Percentiles rank a stretch among this genome's conserved stretches.
Evolutionary conservation across 1,140 invertebrate species (phyloP).

Genomic region (Proales similis): DNA sequence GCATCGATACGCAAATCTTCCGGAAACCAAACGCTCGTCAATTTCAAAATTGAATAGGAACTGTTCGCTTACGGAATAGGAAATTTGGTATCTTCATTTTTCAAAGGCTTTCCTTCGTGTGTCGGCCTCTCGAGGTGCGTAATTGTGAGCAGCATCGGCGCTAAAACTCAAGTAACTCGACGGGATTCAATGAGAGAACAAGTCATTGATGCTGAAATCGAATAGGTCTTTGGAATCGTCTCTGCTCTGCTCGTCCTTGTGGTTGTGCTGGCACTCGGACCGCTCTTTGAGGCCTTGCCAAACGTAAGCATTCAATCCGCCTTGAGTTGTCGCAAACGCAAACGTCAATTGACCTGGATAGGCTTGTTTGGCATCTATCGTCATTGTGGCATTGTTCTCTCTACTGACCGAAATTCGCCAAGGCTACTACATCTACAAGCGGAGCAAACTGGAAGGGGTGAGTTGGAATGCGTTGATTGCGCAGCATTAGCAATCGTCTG

Average conservation of each 20-base stretch:
- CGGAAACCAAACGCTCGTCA: no score
- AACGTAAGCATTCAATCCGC: conserved; percentile 44
- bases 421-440: conserved; percentile 44
- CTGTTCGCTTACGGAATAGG: conserved; percentile 56
- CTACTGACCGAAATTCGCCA: conserved; percentile 54
- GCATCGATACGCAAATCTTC: neutral
- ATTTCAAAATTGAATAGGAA: no score
- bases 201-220: no score
- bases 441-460: conserved; percentile 53
- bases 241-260: conserved; percentile 50
- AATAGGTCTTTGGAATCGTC: conserved; percentile 40
- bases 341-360: neutral
- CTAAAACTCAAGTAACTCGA: conserved; percentile 54
- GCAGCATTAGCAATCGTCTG: conserved; percentile 2
- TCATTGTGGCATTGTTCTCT: conserved; percentile 54
- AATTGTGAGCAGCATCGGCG: conserved; percentile 54
- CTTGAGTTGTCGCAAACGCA: neutral
- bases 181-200: no score
- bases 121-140: conserved; percentile 56
- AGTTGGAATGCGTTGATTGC: conserved; percentile 35
- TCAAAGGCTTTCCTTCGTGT: conserved; percentile 56
- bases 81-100: conserved; percentile 55
- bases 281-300: conserved; percentile 51
- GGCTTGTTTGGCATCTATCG: conserved; percentile 51
- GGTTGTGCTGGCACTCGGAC: conserved; percentile 55